phyloP scores from a whole-genome alignment of 1,140 invertebrate genomes.

The Lepidotrigona ventralis region DNA sequence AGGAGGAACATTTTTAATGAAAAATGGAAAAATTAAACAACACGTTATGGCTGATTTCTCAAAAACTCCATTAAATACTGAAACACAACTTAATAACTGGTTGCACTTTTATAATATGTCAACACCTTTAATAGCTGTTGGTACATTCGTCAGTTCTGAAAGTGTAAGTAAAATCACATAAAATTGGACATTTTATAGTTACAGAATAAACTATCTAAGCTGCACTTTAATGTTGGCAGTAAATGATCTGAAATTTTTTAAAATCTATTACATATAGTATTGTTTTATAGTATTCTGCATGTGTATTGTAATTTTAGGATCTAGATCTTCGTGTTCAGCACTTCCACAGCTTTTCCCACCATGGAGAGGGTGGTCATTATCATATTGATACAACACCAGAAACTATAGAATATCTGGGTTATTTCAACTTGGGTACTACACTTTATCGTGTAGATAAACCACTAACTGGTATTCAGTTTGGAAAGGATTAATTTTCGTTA shows the following conservation, averaged over 20 bases:
- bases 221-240: not conserved
- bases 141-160: constrained; percentile 93
- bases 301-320: constrained; percentile 80
- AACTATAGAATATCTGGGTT: constrained; percentile 91
- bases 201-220: not conserved
- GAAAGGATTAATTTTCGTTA: constrained; percentile 80
- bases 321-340: constrained; percentile 95
- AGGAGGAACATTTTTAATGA: constrained; percentile 93
- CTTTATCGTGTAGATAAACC: constrained; percentile 92
- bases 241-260: not conserved
- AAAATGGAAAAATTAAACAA: constrained; percentile 90
- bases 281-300: constrained; percentile 20
- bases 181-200: not conserved
- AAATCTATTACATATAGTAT: not conserved
- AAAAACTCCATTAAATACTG: constrained; percentile 84
- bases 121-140: constrained; percentile 92
- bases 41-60: constrained; percentile 98
- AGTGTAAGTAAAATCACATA: constrained; percentile 82
- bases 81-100: constrained; percentile 91
- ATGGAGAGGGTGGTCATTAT: constrained; percentile 96
- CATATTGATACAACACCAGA: constrained; percentile 95
- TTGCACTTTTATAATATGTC: constrained; percentile 95
- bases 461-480: constrained; percentile 78
- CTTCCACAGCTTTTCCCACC: constrained; percentile 94
- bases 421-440: constrained; percentile 88